phyloP scores from a whole-genome alignment of 1,140 invertebrate species.

The Choristoneura fumiferana region DNA sequence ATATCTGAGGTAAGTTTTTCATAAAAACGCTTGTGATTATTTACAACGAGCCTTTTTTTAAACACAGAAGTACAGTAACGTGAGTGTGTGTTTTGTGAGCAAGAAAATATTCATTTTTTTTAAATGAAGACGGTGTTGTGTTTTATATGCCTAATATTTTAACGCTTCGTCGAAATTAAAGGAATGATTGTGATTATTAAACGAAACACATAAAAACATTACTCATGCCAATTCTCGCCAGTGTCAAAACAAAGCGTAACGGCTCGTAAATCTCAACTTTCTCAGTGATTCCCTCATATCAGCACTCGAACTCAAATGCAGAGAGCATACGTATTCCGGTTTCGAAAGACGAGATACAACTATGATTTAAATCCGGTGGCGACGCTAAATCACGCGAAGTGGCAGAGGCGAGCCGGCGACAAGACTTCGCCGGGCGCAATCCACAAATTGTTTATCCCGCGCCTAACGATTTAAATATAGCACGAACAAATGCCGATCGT shows the following conservation, averaged over 20 bases:
- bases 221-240: constrained; percentile 4
- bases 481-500: constrained; percentile 68
- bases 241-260: constrained; percentile 41
- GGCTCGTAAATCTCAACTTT: constrained; percentile 40
- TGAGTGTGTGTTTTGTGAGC: too few relatives aligned
- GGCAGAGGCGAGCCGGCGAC: constrained; percentile 52
- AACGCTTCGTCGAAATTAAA: too few relatives aligned
- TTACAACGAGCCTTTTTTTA: background rate
- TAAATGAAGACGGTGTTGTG: too few relatives aligned
- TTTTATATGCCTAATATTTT: too few relatives aligned
- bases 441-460: constrained; percentile 72
- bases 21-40: background rate
- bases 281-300: constrained; percentile 35
- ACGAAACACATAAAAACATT: constrained; percentile 1
- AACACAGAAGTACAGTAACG: background rate
- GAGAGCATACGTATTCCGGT: constrained; percentile 50
- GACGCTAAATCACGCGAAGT: constrained; percentile 60
- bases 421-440: constrained; percentile 58
- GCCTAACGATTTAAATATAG: constrained; percentile 75
- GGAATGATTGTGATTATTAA: background rate
- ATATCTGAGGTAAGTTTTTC: constrained; percentile 44
- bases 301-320: constrained; percentile 35
- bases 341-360: constrained; percentile 39
- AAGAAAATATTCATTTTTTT: too few relatives aligned
- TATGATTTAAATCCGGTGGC: constrained; percentile 55